Evolutionary conservation across 2,113 vertebrate genomes (phyloP).

Genomic region (Eonycteris spelaea): DNA sequence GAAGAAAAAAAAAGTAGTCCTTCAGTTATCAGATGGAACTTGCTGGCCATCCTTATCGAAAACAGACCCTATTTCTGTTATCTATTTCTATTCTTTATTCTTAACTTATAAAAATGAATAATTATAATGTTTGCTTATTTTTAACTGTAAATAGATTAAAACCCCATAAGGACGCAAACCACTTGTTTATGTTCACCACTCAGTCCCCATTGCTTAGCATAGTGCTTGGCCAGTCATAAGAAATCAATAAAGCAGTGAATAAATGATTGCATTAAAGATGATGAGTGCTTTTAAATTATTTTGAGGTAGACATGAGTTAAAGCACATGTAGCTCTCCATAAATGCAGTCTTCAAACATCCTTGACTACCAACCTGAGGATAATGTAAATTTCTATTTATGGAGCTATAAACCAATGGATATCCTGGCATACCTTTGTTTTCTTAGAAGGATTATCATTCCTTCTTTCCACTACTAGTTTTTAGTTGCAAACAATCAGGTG

Average conservation of each 20-base stretch:
- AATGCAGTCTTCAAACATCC: background rate
- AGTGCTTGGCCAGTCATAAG: background rate
- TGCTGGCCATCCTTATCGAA: background rate
- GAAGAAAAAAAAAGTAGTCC: background rate
- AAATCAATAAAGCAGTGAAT: background rate
- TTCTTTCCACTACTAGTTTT: background rate
- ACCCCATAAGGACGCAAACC: background rate
- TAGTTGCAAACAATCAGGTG: background rate
- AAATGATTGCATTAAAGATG: background rate
- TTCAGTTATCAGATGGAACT: background rate
- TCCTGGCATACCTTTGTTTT: background rate
- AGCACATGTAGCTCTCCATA: background rate
- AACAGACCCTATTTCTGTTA: background rate
- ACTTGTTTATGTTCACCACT: background rate
- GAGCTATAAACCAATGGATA: background rate
- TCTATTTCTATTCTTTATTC: conserved; percentile 24
- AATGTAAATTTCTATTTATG: background rate
- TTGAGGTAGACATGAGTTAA: background rate
- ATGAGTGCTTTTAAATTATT: background rate
- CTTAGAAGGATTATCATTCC: background rate
- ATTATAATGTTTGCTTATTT: background rate
- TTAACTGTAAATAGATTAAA: conserved; percentile 1
- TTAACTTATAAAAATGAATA: background rate
- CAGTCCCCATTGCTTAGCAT: background rate
- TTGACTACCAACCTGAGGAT: background rate